Conservation (phyloP, 2,888 invertebrate genomes). For the Sinhomidia bicolor region DNA sequence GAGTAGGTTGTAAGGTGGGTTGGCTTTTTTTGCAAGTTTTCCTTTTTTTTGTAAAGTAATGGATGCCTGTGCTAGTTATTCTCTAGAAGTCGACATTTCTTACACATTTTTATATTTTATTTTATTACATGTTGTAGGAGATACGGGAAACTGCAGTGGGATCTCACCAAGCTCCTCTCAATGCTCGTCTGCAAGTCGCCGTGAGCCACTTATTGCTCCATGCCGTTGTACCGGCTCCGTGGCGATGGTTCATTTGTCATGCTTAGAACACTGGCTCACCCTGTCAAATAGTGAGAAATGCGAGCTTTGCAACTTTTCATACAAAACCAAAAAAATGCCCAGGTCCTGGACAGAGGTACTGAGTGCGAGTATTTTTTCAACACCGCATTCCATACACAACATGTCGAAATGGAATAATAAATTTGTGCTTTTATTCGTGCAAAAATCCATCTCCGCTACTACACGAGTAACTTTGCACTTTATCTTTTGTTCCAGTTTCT, state of each 20-base stretch:
- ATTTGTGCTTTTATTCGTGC: no score
- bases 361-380: neutral
- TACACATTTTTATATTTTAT: constrained; percentile 2
- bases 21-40: constrained; percentile 11
- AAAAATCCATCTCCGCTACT: no score
- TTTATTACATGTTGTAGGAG: constrained; percentile 66
- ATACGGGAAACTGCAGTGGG: constrained; percentile 49
- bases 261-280: constrained; percentile 83
- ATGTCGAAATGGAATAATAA: no score
- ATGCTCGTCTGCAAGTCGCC: constrained; percentile 48
- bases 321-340: constrained; percentile 81
- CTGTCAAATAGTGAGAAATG: constrained; percentile 82
- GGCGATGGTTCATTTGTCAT: constrained; percentile 83
- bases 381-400: no score
- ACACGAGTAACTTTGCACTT: no score
- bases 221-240: constrained; percentile 83
- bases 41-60: neutral
- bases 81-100: no score
- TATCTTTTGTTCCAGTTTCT: constrained; percentile 81
- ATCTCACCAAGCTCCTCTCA: constrained; percentile 47
- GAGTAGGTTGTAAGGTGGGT: no score
- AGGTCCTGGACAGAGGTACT: constrained; percentile 82
- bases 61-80: neutral
- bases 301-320: constrained; percentile 83
- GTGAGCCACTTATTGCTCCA: constrained; percentile 82